Evolutionary conservation across 2,888 invertebrate genomes (phyloP).

Genomic region (Andrena camellia): DNA sequence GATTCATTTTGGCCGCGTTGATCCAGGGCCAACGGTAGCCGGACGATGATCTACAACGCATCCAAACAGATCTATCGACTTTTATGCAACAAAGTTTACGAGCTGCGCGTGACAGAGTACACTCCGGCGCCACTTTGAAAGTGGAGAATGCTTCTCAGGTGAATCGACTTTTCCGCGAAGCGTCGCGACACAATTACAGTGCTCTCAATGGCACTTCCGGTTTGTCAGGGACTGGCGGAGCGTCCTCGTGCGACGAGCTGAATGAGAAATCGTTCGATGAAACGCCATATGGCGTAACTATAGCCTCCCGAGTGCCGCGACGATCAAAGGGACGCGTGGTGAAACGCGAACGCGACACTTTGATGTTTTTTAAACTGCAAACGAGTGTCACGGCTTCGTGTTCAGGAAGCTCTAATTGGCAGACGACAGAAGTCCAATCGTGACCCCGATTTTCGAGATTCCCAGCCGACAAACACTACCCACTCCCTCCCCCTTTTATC

Average conservation of each 20-base stretch:
- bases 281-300: constrained; percentile 13
- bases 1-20: neutral
- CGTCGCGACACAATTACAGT: constrained; percentile 15
- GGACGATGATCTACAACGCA: neutral
- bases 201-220: constrained; percentile 18
- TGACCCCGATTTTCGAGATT: constrained; percentile 44
- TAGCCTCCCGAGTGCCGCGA: neutral
- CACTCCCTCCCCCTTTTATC: neutral
- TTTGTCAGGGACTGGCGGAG: neutral
- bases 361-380: neutral
- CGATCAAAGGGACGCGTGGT: constrained; percentile 4
- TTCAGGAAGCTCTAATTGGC: constrained; percentile 36
- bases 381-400: neutral
- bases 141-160: neutral
- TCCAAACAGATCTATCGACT: neutral
- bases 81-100: neutral
- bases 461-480: neutral
- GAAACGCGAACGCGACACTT: neutral
- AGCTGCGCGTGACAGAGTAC: no score
- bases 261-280: constrained; percentile 13
- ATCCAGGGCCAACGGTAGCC: neutral
- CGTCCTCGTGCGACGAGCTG: constrained; percentile 4
- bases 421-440: constrained; percentile 16
- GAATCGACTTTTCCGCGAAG: constrained; percentile 17
- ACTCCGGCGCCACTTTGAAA: no score